These are phyloP conservation scores for Polydrusus tereticollis DNA, from an alignment of 2,888 invertebrate species.

Conservation along the genomic window DNA sequence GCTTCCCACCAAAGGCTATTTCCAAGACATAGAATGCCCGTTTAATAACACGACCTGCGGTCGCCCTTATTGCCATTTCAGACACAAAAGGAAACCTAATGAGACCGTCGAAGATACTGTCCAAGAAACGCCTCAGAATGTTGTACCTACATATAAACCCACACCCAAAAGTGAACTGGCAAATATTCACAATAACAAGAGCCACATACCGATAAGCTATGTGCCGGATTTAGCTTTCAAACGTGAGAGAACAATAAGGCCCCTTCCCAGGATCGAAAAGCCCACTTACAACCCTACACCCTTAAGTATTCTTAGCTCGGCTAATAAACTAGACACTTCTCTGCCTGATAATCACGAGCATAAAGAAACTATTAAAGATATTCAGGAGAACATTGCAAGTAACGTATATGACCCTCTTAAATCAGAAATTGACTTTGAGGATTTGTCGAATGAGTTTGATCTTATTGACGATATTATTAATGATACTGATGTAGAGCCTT, in stretches of 20 bases:
- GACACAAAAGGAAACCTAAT: conserved; percentile 78
- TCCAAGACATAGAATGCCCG: conserved; percentile 88
- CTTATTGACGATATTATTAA: conserved; percentile 66
- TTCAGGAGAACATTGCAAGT: conserved; percentile 58
- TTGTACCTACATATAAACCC: conserved; percentile 65
- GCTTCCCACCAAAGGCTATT: conserved; percentile 92
- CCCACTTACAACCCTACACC: conserved; percentile 66
- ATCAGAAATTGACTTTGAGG: conserved; percentile 63
- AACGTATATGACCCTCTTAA: conserved; percentile 58
- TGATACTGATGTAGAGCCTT: conserved; percentile 17
- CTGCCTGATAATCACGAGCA: conserved; percentile 50
- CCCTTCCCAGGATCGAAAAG: conserved; percentile 57
- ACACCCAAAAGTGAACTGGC: conserved; percentile 69
- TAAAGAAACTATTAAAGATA: conserved; percentile 55
- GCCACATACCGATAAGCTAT: conserved; percentile 68
- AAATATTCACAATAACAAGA: conserved; percentile 60
- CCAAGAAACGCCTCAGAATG: conserved; percentile 66
- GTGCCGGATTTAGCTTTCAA: conserved; percentile 70
- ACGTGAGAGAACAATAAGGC: conserved; percentile 64
- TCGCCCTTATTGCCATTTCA: conserved; percentile 93
- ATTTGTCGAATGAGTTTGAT: conserved; percentile 65
- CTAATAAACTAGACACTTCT: conserved; percentile 53
- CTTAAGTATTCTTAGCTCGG: conserved; percentile 62
- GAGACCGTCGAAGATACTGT: conserved; percentile 69
- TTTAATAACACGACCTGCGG: conserved; percentile 87